These are phyloP conservation scores for Dinothrombium tinctorium DNA, from an alignment of 1,140 invertebrate species.

Conservation along the genomic window DNA sequence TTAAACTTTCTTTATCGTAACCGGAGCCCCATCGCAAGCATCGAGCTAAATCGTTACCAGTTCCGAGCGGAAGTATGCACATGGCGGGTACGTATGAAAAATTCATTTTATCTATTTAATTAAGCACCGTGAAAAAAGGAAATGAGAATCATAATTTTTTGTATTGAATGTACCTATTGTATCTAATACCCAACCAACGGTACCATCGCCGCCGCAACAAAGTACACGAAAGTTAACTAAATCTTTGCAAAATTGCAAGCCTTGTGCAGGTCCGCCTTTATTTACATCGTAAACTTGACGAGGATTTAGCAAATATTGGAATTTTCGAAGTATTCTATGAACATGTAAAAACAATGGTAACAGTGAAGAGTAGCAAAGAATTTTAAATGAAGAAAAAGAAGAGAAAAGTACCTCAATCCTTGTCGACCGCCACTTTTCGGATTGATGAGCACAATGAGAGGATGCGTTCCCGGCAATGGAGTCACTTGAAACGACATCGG, in stretches of 20 bases:
- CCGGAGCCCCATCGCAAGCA: slow-evolving; percentile 84
- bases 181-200: slow-evolving; percentile 85
- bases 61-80: slow-evolving; percentile 77
- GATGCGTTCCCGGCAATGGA: slow-evolving; percentile 39
- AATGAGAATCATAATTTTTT: slow-evolving; percentile 3
- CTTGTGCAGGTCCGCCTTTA: slow-evolving; percentile 62
- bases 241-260: slow-evolving; percentile 85
- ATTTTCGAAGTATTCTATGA: slow-evolving; percentile 27
- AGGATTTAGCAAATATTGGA: slow-evolving; percentile 77
- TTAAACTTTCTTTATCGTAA: slow-evolving; percentile 73
- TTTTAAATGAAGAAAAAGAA: background rate
- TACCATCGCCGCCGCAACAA: slow-evolving; percentile 87
- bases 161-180: slow-evolving; percentile 53
- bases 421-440: slow-evolving; percentile 85
- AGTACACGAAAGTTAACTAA: slow-evolving; percentile 73
- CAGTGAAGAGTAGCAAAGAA: background rate
- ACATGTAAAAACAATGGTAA: slow-evolving; percentile 5
- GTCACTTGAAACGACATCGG: slow-evolving; percentile 62
- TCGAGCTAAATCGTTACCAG: slow-evolving; percentile 79
- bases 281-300: slow-evolving; percentile 79
- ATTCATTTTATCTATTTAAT: slow-evolving; percentile 68
- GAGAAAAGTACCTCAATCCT: slow-evolving; percentile 35
- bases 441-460: slow-evolving; percentile 82
- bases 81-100: slow-evolving; percentile 62
- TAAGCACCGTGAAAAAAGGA: slow-evolving; percentile 3